A percentile compares a stretch with the other conserved stretches of the same genome.
Conservation (phyloP, 2,797 vertebrate species). For the Antennarius maculatus region DNA sequence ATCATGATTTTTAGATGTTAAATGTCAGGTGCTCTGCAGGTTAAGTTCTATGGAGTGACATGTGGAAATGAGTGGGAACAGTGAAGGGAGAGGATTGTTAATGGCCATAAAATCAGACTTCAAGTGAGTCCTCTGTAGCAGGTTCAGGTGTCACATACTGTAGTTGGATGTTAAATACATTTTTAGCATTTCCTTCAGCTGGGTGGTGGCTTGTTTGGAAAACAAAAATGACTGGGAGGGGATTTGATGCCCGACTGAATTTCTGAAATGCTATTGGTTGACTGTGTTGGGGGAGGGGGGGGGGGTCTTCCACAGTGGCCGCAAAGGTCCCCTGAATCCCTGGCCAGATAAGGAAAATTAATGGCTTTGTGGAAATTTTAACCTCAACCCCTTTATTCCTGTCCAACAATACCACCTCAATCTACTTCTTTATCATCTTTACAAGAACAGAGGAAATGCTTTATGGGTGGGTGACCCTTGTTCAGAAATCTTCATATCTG, state of each 20-base stretch:
- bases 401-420: conserved; percentile 4
- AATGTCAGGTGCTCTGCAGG: conserved; percentile 32
- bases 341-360: conserved; percentile 47
- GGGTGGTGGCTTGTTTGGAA: conserved; percentile 13
- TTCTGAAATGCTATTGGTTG: conserved; percentile 28
- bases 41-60: conserved; percentile 55
- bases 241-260: conserved; percentile 16
- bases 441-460: conserved; percentile 20
- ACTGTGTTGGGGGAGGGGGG: not conserved
- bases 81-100: conserved; percentile 14
- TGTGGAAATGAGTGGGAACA: conserved; percentile 37
- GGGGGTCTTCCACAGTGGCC: conserved; percentile 31
- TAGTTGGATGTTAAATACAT: conserved; percentile 35
- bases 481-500: conserved; percentile 40
- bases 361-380: conserved; percentile 27
- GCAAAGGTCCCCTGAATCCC: conserved; percentile 39
- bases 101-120: conserved; percentile 45
- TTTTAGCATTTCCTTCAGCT: conserved; percentile 27
- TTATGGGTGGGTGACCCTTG: conserved; percentile 31
- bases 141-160: conserved; percentile 56
- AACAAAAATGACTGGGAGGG: not conserved
- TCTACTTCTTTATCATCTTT: conserved; percentile 12
- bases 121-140: conserved; percentile 14
- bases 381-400: not conserved
- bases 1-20: conserved; percentile 59